phyloP scores from a whole-genome alignment of 2,888 invertebrate genomes.

The Brenthis hecate region DNA sequence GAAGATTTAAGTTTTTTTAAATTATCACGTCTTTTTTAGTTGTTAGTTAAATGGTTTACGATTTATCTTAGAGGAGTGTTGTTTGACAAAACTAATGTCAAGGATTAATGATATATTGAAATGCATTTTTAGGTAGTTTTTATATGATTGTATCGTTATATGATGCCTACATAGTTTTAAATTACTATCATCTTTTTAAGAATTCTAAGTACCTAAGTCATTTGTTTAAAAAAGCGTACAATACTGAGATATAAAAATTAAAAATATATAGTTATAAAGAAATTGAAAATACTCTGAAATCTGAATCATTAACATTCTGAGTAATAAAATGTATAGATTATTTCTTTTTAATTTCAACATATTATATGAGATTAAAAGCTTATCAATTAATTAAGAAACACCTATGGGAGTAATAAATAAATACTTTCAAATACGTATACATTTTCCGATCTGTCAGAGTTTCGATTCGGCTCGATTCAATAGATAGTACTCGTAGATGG shows the following conservation, averaged over 20 bases:
- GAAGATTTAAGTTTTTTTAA: slow-evolving; percentile 18
- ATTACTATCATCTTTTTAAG: neutral
- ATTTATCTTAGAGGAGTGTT: neutral
- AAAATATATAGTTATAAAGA: neutral
- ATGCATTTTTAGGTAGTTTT: no score
- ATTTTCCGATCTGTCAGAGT: slow-evolving; percentile 5
- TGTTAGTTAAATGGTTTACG: slow-evolving; percentile 12
- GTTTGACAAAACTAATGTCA: neutral
- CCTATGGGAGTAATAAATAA: slow-evolving; percentile 14
- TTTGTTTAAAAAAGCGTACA: no score
- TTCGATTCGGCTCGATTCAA: slow-evolving; percentile 9
- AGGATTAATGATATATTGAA: no score
- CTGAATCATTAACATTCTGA: slow-evolving; percentile 6
- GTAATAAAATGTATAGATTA: neutral
- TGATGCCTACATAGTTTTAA: no score
- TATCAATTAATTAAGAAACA: slow-evolving; percentile 19
- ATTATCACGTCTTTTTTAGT: slow-evolving; percentile 15
- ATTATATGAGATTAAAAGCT: slow-evolving; percentile 9
- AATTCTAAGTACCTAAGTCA: neutral
- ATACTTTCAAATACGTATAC: slow-evolving; percentile 11
- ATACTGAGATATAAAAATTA: no score
- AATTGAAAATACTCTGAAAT: neutral
- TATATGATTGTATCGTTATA: no score
- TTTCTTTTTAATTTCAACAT: slow-evolving; percentile 7
- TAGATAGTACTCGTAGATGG: slow-evolving; percentile 8